Conservation (phyloP, 1,140 invertebrate genomes). For the Pseudomyrmex dendroicus region DNA sequence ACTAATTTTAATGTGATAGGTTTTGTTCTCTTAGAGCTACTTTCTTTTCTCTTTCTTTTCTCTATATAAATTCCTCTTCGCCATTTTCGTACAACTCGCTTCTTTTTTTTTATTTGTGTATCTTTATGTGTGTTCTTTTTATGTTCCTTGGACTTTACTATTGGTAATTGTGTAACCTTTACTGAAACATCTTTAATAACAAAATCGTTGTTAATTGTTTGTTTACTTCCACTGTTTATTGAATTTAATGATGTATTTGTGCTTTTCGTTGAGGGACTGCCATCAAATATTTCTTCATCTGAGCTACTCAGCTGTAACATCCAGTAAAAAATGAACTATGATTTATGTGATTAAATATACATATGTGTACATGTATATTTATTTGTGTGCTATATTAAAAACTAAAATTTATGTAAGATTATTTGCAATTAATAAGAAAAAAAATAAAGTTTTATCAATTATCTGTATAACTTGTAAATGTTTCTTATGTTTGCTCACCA, state of each 20-base stretch:
- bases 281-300: constrained; percentile 14
- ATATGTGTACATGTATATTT: neutral
- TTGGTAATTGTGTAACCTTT: neutral
- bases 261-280: neutral
- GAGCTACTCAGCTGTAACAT: constrained; percentile 34
- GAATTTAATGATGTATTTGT: neutral
- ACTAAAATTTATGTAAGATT: no score
- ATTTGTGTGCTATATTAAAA: neutral
- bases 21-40: no score
- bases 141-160: neutral
- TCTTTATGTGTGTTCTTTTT: neutral
- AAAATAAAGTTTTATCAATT: no score
- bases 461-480: no score
- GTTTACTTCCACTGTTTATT: neutral
- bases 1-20: no score
- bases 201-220: neutral
- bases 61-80: neutral
- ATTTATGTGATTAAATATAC: neutral
- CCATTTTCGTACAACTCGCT: neutral
- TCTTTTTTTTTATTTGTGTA: neutral
- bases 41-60: no score
- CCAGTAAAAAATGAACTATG: neutral
- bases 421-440: no score
- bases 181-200: constrained; percentile 3
- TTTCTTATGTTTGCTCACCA: no score